Conservation (phyloP, 2,113 vertebrate genomes). For the Etia nguti region DNA sequence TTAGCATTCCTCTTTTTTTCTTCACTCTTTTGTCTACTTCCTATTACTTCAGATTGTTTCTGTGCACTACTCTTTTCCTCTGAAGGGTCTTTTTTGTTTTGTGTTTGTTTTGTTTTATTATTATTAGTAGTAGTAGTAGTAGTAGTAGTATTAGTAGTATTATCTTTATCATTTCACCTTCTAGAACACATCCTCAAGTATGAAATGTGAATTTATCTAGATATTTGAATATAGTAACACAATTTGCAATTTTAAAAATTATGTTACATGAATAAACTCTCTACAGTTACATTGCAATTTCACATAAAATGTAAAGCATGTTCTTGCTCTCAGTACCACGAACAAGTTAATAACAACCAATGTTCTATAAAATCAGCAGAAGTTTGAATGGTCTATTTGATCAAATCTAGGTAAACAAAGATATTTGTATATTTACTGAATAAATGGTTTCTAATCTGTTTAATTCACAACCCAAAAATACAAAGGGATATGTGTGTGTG, state of each 20-base stretch:
- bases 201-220: accelerated
- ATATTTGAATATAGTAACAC: background rate
- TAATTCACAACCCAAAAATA: background rate
- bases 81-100: accelerated
- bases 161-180: background rate
- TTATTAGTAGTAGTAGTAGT: background rate
- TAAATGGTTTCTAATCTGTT: background rate
- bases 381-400: background rate
- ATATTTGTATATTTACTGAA: background rate
- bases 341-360: background rate
- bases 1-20: background rate
- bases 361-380: accelerated
- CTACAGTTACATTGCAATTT: background rate
- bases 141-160: too few species aligned
- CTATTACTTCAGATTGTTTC: background rate
- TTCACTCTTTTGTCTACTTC: background rate
- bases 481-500: background rate
- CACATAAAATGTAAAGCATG: background rate
- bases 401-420: background rate
- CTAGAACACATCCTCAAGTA: background rate
- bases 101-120: background rate
- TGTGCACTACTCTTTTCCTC: background rate
- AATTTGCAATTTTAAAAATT: background rate
- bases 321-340: background rate
- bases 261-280: background rate